Evolutionary conservation across 2,113 vertebrate genomes (phyloP), one percentile per base, ranked within the genome.

Genomic region (Onychostruthus taczanowskii): DNA sequence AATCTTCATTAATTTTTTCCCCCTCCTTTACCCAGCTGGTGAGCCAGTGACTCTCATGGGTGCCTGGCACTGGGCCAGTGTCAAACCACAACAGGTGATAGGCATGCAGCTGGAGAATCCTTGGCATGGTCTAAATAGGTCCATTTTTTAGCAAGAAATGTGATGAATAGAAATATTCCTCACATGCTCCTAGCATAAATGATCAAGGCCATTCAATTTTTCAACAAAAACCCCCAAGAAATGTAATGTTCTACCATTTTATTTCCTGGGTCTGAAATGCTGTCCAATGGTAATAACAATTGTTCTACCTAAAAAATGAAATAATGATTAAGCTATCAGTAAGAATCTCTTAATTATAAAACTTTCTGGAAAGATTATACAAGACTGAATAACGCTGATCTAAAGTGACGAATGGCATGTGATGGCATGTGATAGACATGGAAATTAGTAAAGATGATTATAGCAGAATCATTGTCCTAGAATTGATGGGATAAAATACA

Each of bases 41-140:
- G n/a, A 76, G 5, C 0, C 0, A 62, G 28, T 4, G 4, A 39
- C 22, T 49, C 44, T 39, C 1, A 1, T 19, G 27, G 27, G 12
- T 49, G 44, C 16, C 56, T 76, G 12, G 21, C 1, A 1, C 11
- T 49, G 44, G 21, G 21, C 7, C 44, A 76, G 11, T 24, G 27
- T 31, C 16, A 49, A 76, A 76, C 56, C 27, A 49, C 55, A 18
- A 43, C 16, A 74, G 15, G 6, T 19, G 4, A 8, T 70, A 53
- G 18, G 7, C 11, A 13, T 52, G n/a, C 26, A 76, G 7, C 56
- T 74, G 23, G 6, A 59, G 21, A 74, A 39, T 66, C 49, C 11
- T 81, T 72, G 11, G 8, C 9, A 37, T 59, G 12, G 9, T 86
- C 37, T 44, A 39, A 63, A 39, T 24, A 56, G 9, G 4, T 5